Base-by-base conservation (phyloP, 2,113 vertebrate genomes). In the Aplodontia rufa region DNA sequence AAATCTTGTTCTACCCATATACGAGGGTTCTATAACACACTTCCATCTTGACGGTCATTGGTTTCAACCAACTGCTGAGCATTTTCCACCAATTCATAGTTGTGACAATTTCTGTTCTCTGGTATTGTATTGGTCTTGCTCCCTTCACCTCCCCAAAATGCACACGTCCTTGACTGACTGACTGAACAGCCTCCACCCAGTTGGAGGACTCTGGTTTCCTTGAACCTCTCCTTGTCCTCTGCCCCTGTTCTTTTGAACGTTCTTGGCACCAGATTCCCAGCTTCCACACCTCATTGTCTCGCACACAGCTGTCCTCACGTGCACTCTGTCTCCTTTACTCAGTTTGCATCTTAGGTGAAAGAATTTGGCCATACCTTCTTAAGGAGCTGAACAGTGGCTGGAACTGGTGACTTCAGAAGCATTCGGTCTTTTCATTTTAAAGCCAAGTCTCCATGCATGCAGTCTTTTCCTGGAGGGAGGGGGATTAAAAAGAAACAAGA, bases 61-160 rank as follows among this genome's bases (percentile, higher is more conserved):
- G 35, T 80, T 45, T 81, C 42, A 55, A 13, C 66, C 49, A 69
- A 19, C 22, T 32, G 14, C 76, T 37, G 4, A 51, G 42, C 71
- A 58, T 40, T 78, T 47, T 28, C 30, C 47, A 47, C 12, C 62
- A 68, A 24, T 10, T 68, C 42, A 8, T 4, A 37, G 24, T 32
- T 58, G 24, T 58, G n/a, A 47, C 16, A 68, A 3, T 28, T 58
- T 13, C 24, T 22, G 26, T 60, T 83, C 51, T 81, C 9, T 49
- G 13, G 55, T 20, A 45, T 0, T 22, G 47, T 30, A 0, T 1
- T 35, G 3, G 8, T 37, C 37, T 72, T 37, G 26, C 55, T 60
- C 64, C 22, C 16, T 22, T 1, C 7, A 7, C 75, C 13, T 51
- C 26, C 9, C 20, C 13, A 0, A 10, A 28, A 28, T 0, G 3